Evolutionary conservation across 2,888 invertebrate genomes (phyloP).

Genomic region (Nomada goodeniana): DNA sequence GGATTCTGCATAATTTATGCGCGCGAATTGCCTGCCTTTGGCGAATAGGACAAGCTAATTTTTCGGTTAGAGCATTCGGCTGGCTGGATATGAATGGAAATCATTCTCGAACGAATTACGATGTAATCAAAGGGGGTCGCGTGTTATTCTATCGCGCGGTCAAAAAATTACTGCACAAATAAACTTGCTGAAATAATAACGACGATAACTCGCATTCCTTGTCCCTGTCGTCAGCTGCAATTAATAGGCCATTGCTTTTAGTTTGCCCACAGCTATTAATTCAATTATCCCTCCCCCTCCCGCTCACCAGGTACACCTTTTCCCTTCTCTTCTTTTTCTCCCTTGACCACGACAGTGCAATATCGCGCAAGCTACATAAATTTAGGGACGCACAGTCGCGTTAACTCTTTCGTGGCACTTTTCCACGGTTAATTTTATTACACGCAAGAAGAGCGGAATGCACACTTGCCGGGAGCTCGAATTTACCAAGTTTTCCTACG

Average conservation of each 20-base stretch:
- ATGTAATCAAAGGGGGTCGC: no score
- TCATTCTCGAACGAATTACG: background rate
- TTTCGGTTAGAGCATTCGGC: background rate
- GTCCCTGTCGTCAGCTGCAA: no score
- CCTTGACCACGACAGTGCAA: background rate
- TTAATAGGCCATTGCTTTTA: no score
- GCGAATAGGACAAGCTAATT: background rate
- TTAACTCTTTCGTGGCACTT: background rate
- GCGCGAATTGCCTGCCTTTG: slow-evolving; percentile 4
- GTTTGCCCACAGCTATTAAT: no score
- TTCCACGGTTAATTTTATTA: slow-evolving; percentile 5
- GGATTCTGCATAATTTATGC: slow-evolving; percentile 41
- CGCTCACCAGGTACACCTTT: background rate
- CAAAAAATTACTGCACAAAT: background rate
- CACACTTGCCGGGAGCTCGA: slow-evolving; percentile 16
- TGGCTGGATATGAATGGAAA: background rate
- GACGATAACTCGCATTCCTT: no score
- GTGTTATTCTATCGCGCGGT: no score
- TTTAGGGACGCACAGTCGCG: background rate
- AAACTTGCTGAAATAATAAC: no score
- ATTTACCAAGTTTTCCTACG: slow-evolving; percentile 9
- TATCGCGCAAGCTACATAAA: background rate
- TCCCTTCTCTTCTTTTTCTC: background rate
- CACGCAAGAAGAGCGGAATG: background rate
- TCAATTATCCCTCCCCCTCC: no score